Percentiles rank a stretch among this genome's conserved stretches.
phyloP scores from a whole-genome alignment of 2,797 vertebrate genomes.

The Scarus forsteni region DNA sequence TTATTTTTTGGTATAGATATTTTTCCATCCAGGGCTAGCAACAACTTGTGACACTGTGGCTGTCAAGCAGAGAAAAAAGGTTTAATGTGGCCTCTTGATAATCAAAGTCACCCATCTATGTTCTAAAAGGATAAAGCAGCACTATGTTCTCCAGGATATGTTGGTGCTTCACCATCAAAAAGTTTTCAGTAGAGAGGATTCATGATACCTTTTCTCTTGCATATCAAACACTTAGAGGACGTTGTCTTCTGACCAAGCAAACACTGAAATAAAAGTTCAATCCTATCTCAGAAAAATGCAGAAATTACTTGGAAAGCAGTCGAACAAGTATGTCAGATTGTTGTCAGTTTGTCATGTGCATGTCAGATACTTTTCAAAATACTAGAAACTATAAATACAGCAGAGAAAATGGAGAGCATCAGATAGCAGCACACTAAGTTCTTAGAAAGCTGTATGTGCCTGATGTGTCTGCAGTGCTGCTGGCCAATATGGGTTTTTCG shows the following conservation, averaged over 20 bases:
- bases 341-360: slow-evolving; percentile 15
- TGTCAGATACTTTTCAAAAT: neutral
- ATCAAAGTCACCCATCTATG: too few species aligned
- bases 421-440: slow-evolving; percentile 2
- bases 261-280: neutral
- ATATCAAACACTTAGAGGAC: neutral
- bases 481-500: slow-evolving; percentile 44
- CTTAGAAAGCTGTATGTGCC: neutral
- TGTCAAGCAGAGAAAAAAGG: too few species aligned
- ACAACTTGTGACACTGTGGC: too few species aligned
- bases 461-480: neutral
- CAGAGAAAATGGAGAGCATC: neutral
- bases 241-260: neutral
- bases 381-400: neutral
- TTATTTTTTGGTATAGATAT: too few species aligned
- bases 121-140: too few species aligned
- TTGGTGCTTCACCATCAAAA: too few species aligned
- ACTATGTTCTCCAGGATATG: too few species aligned
- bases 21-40: too few species aligned
- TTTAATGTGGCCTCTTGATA: too few species aligned
- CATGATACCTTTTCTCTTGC: too few species aligned
- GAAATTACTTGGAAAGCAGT: neutral
- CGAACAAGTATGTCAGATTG: slow-evolving; percentile 2
- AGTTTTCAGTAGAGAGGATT: too few species aligned
- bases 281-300: neutral